These are phyloP conservation scores for Macropis europaea DNA, from an alignment of 2,888 invertebrate genomes.

Conservation along the genomic window DNA sequence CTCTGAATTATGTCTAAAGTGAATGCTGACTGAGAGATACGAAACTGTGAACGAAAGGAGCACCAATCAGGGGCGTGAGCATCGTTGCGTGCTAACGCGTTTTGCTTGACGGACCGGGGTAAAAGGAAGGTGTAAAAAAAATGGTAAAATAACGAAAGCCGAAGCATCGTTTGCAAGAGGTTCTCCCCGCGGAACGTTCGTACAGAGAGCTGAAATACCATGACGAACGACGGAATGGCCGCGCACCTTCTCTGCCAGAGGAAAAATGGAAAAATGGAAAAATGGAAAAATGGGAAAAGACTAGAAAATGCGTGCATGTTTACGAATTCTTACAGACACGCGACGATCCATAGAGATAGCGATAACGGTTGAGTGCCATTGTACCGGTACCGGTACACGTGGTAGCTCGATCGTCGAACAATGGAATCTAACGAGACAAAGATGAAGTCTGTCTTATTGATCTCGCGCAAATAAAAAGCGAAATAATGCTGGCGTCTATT, in stretches of 20 bases:
- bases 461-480: constrained; percentile 52
- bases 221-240: constrained; percentile 35
- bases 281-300: too few species aligned
- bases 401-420: constrained; percentile 74
- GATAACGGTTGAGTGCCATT: constrained; percentile 58
- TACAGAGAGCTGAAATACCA: constrained; percentile 28
- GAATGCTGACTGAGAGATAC: constrained; percentile 53
- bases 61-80: constrained; percentile 71
- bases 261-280: too few species aligned
- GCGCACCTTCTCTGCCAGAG: too few species aligned
- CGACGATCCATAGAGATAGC: constrained; percentile 1
- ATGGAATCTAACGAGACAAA: constrained; percentile 72
- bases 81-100: constrained; percentile 73
- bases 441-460: constrained; percentile 74
- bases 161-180: constrained; percentile 56
- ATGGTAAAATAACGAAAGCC: constrained; percentile 65
- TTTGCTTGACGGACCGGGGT: constrained; percentile 68
- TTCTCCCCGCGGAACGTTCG: constrained; percentile 55
- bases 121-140: constrained; percentile 60
- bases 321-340: not conserved
- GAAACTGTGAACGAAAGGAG: constrained; percentile 57
- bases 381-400: constrained; percentile 40
- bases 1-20: constrained; percentile 44
- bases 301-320: not conserved
- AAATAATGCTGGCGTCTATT: constrained; percentile 26